Evolutionary conservation across 1,140 invertebrate species (phyloP), one percentile per base, ranked within the genome.

Genomic region (Helicorthomorpha holstii): DNA sequence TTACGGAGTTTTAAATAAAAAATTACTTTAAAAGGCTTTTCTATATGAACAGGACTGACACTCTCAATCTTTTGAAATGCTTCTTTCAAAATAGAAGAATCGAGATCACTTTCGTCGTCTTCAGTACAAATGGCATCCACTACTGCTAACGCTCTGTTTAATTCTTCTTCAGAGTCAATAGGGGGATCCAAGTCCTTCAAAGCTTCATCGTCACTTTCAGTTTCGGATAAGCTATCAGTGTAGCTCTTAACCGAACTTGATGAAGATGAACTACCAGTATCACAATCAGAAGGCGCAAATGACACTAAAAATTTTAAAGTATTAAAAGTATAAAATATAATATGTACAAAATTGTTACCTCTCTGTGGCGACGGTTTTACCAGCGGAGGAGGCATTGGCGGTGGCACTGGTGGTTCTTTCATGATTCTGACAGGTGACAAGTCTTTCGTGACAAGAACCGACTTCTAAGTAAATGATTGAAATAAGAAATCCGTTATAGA

Each of bases 21-120:
- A n/a, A n/a, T n/a, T n/a, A n/a, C n/a, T n/a, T n/a, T n/a, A n/a
- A n/a, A n/a, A n/a, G n/a, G n/a, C n/a, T n/a, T n/a, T n/a, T n/a
- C n/a, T n/a, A n/a, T n/a, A n/a, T n/a, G n/a, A n/a, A n/a, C n/a
- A n/a, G n/a, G n/a, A n/a, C n/a, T n/a, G n/a, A n/a, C n/a, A 51
- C 55, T 51, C 53, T 12, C 52, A 48, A 50, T 45, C 48, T 4
- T 53, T 38, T 14, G 53, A 34, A 34, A 34, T 7, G 29, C 29
- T 34, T 34, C 29, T 34, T 34, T 7, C 7, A 34, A 7, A 34
- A 34, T 34, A 7, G 29, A 34, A 7, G 29, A 34, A 7, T 34
- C 29, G 16, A 34, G 16, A 34, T 34, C 29, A 34, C 29, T 34
- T 7, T 34, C 29, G 7, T 34, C 29, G 16, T 34, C 29, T 16